Evolutionary conservation across 2,888 invertebrate genomes (phyloP).

Genomic region (Hydropsyche betteni): DNA sequence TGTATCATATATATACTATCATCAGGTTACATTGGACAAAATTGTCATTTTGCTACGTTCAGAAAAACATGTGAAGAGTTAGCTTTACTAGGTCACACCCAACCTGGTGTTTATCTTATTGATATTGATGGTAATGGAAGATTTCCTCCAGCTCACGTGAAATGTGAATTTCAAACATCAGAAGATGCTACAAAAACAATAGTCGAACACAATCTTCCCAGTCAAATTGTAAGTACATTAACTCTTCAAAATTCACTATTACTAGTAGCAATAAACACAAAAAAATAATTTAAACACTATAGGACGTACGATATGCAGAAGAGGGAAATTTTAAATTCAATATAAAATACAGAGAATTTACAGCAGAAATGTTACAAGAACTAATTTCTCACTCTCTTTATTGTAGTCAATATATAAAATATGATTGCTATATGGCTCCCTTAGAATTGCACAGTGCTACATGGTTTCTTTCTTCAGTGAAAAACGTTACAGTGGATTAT

Average conservation of each 20-base stretch:
- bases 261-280: too few relatives aligned
- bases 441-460: slow-evolving; percentile 87
- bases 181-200: slow-evolving; percentile 87
- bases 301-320: slow-evolving; percentile 82
- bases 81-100: slow-evolving; percentile 85
- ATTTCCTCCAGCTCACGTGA: slow-evolving; percentile 90
- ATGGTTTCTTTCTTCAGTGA: slow-evolving; percentile 86
- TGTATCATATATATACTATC: slow-evolving; percentile 12
- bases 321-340: slow-evolving; percentile 85
- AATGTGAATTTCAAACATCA: slow-evolving; percentile 89
- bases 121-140: slow-evolving; percentile 95
- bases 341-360: slow-evolving; percentile 89
- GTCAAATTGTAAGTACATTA: slow-evolving; percentile 73
- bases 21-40: slow-evolving; percentile 85
- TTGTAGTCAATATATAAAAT: slow-evolving; percentile 89
- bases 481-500: slow-evolving; percentile 81
- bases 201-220: slow-evolving; percentile 90
- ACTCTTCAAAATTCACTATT: too few relatives aligned
- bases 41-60: slow-evolving; percentile 93
- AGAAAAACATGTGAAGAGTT: slow-evolving; percentile 93
- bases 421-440: slow-evolving; percentile 90
- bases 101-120: slow-evolving; percentile 90
- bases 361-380: slow-evolving; percentile 90
- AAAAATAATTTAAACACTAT: slow-evolving; percentile 42
- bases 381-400: slow-evolving; percentile 88